Conservation (phyloP, 2,797 vertebrate species). For the Prionace glauca region DNA sequence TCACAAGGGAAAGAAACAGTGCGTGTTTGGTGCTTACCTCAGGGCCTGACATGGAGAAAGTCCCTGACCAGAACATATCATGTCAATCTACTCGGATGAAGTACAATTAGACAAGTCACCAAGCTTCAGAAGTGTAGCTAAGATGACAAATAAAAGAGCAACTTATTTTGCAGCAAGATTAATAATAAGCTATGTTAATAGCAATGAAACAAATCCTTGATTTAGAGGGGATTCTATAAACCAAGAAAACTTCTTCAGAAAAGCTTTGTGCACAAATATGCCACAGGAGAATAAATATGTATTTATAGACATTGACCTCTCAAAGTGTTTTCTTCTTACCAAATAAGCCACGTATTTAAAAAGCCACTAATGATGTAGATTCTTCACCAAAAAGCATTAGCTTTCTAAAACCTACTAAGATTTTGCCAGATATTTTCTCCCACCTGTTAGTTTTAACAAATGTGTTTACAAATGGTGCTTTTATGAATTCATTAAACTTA, state of each 20-base stretch:
- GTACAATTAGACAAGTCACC: neutral
- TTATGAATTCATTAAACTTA: conserved; percentile 2
- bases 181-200: neutral
- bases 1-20: neutral
- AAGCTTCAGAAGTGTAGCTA: neutral
- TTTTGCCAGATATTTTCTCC: neutral
- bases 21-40: neutral
- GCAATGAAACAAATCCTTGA: neutral
- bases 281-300: neutral
- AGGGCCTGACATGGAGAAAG: neutral
- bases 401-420: neutral
- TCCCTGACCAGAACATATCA: neutral
- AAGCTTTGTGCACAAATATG: neutral
- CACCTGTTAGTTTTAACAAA: neutral
- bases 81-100: neutral
- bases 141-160: neutral
- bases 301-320: neutral
- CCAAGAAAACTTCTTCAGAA: neutral
- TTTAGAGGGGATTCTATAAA: neutral
- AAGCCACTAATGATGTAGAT: neutral
- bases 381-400: neutral
- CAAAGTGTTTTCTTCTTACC: neutral
- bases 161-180: neutral
- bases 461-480: neutral
- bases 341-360: neutral